Base-by-base conservation (phyloP, 1,140 invertebrate species). In the Drosophila sturtevanti region DNA sequence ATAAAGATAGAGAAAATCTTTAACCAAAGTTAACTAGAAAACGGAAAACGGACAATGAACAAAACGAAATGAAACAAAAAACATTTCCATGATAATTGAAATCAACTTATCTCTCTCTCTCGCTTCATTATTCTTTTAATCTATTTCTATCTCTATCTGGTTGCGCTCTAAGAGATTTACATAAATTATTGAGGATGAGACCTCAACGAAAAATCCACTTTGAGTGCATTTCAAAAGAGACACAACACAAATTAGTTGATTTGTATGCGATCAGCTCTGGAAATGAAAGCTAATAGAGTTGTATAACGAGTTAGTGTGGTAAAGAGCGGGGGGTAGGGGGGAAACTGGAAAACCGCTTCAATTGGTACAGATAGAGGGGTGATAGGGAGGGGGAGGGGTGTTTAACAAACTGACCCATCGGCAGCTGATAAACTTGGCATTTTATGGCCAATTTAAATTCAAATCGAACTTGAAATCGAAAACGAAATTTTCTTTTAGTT, bases 361-460 rank as follows among this genome's bases (percentile, higher is more conserved):
- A 48, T 21, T 21, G 41, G 27, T 24, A 24, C 22, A 24, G 22
- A 18, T 14, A 21, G 41, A 21, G 16, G 21, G 41, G 16, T 11
- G 4, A 21, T 2, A 68, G 63, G 12, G 27, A 31, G 27, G 3
- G 14, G 5, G 37, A 9, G 5, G 16, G 37, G n/a, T n/a, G n/a
- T n/a, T n/a, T n/a, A 14, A 9, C 18, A 12, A 61, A 7, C 22
- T 41, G 54, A 68, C 27, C 65, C 67, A 67, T 87, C 74, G 66
- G 65, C 81, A 87, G 79, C 82, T 86, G 81, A 86, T 86, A 86
- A 86, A 87, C 79, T 86, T 61, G 12, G 44, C 70, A 48, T 76
- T 86, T 86, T 86, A 86, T 86, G 75, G 82, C 82, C 81, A 87
- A 86, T 87, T 84, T 77, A 76, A 68, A 81, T 81, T 77, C 72